Base-by-base conservation (phyloP, 2,797 vertebrate species). In the Ceryle rudis region DNA sequence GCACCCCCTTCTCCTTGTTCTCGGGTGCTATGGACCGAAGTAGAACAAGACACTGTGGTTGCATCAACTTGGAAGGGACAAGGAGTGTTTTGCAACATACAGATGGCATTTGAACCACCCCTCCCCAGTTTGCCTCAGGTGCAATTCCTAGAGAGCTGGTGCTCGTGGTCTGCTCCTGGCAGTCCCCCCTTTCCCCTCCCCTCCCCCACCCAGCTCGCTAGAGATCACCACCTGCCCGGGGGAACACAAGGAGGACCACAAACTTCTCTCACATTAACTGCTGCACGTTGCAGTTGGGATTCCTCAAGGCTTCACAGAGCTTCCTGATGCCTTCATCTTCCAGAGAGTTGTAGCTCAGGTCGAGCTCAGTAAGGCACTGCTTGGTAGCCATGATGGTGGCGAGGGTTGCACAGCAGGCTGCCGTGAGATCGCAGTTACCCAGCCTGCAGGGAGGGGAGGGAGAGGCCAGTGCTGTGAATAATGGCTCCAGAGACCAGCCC, bases 311-410 rank as follows among this genome's bases (percentile, higher is more conserved):
- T 39, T 98, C 98, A 70, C 96, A 98, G 41, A 99, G 97, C 97
- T 97, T 97, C 96, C 97, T 98, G 54, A 98, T 86, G 13, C 98
- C 99, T 7, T 92, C 23, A 1, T 99, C 98, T 0, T 97, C 98
- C 95, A 99, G 86, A 0, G 17, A 8, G 90, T 99, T 99, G 98
- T 99, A 98, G 80, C 98, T 99, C 55, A 99, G 96, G 74, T 98
- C 98, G 89, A 99, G 97, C 62, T 95, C 98, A 0, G 96, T 98
- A 83, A 99, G 96, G 89, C 97, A 98, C 51, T 64, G 95, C 64
- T 96, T 98, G 86, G 96, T 89, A 71, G 81, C 84, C 69, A 99
- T 85, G 14, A 98, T 81, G 0, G 97, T 82, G 54, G 98, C 98
- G 1, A 99, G 86, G 77, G 96, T 97, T 11, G 96, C 58, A 14